These are phyloP conservation scores for Lymantria monacha DNA, from an alignment of 2,888 invertebrate genomes.

Conservation along the genomic window DNA sequence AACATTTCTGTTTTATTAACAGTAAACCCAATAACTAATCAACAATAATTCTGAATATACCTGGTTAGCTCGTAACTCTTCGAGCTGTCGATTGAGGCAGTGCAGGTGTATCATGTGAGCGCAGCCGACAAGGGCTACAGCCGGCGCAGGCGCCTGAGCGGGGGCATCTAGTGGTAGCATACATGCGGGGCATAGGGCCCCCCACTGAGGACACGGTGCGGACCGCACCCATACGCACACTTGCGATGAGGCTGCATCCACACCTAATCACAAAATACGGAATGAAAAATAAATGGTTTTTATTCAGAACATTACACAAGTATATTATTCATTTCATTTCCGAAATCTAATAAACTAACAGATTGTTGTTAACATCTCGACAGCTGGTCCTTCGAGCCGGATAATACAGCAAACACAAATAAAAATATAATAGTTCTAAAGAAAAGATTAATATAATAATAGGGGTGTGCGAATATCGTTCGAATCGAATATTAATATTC, in stretches of 20 bases:
- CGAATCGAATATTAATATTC: no score
- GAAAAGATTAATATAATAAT: no score
- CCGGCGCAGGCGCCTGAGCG: constrained; percentile 80
- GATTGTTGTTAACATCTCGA: not conserved
- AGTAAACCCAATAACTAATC: no score
- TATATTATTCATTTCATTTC: no score
- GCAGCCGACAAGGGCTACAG: constrained; percentile 87
- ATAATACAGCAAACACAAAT: no score
- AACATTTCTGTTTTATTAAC: no score
- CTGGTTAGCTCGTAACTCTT: constrained; percentile 76
- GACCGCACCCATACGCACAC: constrained; percentile 85
- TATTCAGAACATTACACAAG: no score
- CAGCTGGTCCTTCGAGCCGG: no score
- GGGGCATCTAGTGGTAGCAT: constrained; percentile 79
- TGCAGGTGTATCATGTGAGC: constrained; percentile 90
- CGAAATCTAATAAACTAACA: no score
- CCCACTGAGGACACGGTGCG: constrained; percentile 85
- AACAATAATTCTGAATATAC: not conserved
- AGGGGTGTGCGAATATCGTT: no score
- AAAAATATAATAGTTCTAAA: no score
- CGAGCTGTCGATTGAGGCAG: constrained; percentile 83
- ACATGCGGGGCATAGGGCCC: constrained; percentile 88
- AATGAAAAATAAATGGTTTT: not conserved
- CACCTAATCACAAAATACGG: constrained; percentile 6
- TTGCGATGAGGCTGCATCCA: constrained; percentile 23